Evolutionary conservation across 2,797 vertebrate genomes (phyloP).

Genomic region (Carcharodon carcharias): DNA sequence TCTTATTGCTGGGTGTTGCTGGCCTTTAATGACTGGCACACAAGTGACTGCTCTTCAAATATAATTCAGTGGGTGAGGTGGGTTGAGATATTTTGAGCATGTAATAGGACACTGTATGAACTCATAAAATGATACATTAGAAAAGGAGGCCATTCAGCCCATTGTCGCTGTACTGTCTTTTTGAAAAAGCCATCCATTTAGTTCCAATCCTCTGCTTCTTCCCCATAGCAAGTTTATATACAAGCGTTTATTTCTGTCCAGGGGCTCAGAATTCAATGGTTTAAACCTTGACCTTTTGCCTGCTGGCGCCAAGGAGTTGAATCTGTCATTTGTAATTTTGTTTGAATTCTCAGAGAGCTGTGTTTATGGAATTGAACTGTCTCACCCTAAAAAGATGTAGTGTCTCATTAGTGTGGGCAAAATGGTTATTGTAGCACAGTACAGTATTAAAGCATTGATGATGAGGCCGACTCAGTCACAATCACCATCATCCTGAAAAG

Average conservation of each 20-base stretch:
- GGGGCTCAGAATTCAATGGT: neutral
- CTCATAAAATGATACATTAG: neutral
- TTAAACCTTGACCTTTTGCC: neutral
- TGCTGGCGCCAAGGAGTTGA: neutral
- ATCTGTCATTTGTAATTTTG: constrained; percentile 10
- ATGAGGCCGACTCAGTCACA: neutral
- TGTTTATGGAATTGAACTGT: neutral
- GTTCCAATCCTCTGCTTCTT: neutral
- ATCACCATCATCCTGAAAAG: constrained; percentile 15
- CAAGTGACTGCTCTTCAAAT: neutral
- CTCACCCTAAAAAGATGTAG: neutral
- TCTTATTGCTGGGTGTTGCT: neutral
- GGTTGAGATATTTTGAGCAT: neutral
- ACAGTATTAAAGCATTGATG: neutral
- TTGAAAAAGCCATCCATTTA: neutral
- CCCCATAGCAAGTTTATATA: neutral
- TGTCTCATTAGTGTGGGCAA: neutral
- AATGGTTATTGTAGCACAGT: neutral
- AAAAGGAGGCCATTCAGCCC: neutral
- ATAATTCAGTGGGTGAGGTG: neutral
- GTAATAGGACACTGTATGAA: neutral
- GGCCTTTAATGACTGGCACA: neutral
- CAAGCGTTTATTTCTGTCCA: neutral
- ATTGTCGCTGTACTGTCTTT: neutral
- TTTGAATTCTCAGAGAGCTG: neutral